Evolutionary conservation across 2,888 invertebrate species (phyloP).

Genomic region (Clunio marinus): DNA sequence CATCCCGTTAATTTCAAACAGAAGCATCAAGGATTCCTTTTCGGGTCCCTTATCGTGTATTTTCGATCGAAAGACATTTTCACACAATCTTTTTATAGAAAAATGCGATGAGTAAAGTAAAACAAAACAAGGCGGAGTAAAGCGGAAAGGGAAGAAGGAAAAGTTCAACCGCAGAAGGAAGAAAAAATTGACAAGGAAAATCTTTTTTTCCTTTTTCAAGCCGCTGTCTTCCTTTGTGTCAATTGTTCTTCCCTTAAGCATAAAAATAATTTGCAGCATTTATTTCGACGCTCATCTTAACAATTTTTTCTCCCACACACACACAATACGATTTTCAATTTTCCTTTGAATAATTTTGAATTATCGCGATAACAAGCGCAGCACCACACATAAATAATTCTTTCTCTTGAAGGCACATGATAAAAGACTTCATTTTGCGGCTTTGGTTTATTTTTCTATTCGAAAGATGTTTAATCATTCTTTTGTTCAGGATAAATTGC

Average conservation of each 20-base stretch:
- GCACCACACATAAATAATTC: background rate
- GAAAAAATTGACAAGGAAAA: background rate
- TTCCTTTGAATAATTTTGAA: slow-evolving; percentile 20
- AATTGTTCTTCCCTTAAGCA: no score
- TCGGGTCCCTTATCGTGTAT: slow-evolving; percentile 3
- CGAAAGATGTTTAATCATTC: background rate
- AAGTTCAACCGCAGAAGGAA: slow-evolving; percentile 14
- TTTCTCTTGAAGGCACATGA: background rate
- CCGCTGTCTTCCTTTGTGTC: background rate
- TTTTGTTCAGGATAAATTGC: background rate
- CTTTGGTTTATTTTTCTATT: background rate
- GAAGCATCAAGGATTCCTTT: background rate
- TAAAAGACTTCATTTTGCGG: background rate
- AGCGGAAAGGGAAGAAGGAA: background rate
- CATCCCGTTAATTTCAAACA: slow-evolving; percentile 8
- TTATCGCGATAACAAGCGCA: slow-evolving; percentile 18
- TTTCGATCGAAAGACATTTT: background rate
- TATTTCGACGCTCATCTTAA: background rate
- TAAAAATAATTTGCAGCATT: background rate
- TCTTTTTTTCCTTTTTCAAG: background rate
- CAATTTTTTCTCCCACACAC: background rate
- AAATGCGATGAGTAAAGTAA: background rate
- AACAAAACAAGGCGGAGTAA: background rate
- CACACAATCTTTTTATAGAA: slow-evolving; percentile 15
- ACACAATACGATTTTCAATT: background rate